Conservation (phyloP, 2,113 vertebrate species). For the Oophaga pumilio region DNA sequence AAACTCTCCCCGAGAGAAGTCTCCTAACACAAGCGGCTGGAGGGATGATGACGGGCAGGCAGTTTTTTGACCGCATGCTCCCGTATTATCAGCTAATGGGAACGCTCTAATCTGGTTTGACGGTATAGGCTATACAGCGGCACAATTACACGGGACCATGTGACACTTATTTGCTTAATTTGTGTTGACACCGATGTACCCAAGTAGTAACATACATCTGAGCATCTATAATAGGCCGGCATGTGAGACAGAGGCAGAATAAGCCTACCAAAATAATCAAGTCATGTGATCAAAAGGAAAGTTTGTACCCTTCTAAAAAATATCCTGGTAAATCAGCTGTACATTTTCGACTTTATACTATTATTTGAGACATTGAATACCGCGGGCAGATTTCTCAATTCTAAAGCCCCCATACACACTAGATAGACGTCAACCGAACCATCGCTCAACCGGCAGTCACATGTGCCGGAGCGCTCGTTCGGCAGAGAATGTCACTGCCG, state of each 20-base stretch:
- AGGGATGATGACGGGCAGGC: not conserved
- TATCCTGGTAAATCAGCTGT: not conserved
- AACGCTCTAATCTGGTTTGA: constrained; percentile 20
- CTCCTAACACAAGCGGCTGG: constrained; percentile 9
- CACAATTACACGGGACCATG: constrained; percentile 14
- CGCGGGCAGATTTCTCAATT: too few relatives aligned
- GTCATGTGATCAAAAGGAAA: not conserved
- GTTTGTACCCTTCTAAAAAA: not conserved
- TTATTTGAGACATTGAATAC: too few relatives aligned
- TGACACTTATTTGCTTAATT: constrained; percentile 29
- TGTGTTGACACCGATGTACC: not conserved
- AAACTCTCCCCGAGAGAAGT: constrained; percentile 24
- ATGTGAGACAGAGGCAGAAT: not conserved
- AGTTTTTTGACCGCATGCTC: not conserved
- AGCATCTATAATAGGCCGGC: not conserved
- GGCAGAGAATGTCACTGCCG: too few relatives aligned
- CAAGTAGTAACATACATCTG: not conserved
- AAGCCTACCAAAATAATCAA: not conserved
- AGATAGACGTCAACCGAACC: too few relatives aligned
- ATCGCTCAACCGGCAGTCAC: too few relatives aligned
- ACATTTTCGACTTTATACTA: not conserved
- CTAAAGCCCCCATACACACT: too few relatives aligned
- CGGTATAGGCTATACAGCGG: constrained; percentile 5
- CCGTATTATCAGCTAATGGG: constrained; percentile 36
- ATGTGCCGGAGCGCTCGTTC: too few relatives aligned